These are phyloP conservation scores for Digitonthophagus gazella DNA, from an alignment of 2,888 invertebrate species.

Conservation along the genomic window DNA sequence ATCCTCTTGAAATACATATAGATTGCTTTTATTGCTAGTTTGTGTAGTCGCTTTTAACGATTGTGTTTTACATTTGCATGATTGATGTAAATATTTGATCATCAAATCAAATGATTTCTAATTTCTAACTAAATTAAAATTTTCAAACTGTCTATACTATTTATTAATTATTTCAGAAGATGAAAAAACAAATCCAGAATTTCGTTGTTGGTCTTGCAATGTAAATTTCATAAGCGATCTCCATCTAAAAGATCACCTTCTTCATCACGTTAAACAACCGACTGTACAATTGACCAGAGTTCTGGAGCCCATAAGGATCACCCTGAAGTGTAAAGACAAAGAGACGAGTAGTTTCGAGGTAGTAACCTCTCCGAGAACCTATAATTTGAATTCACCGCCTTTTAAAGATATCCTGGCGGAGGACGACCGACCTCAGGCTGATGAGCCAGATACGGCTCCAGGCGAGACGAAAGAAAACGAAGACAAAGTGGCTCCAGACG, in stretches of 20 bases:
- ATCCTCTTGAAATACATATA: too few species aligned
- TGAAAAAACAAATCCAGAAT: slow-evolving; percentile 1
- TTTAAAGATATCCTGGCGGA: slow-evolving; percentile 45
- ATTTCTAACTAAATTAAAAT: background rate
- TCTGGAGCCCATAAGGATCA: slow-evolving; percentile 53
- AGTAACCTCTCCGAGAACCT: slow-evolving; percentile 38
- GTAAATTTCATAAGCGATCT: slow-evolving; percentile 53
- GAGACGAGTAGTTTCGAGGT: slow-evolving; percentile 46
- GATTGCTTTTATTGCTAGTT: too few species aligned
- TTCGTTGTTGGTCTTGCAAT: slow-evolving; percentile 55
- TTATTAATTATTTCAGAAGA: background rate
- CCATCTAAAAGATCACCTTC: slow-evolving; percentile 55
- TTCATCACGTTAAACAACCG: slow-evolving; percentile 59
- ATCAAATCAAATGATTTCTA: background rate
- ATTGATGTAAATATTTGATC: too few species aligned
- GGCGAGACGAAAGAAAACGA: slow-evolving; percentile 39
- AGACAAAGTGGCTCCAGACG: slow-evolving; percentile 23
- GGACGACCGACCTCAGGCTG: slow-evolving; percentile 43
- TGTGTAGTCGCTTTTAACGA: too few species aligned
- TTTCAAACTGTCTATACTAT: background rate
- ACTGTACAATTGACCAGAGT: slow-evolving; percentile 52
- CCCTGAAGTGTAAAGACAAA: slow-evolving; percentile 47
- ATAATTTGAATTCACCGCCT: slow-evolving; percentile 21
- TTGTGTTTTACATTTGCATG: too few species aligned
- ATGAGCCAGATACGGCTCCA: slow-evolving; percentile 41